Evolutionary conservation across 2,888 invertebrate species (phyloP).

Genomic region (Galerucella calmariensis): DNA sequence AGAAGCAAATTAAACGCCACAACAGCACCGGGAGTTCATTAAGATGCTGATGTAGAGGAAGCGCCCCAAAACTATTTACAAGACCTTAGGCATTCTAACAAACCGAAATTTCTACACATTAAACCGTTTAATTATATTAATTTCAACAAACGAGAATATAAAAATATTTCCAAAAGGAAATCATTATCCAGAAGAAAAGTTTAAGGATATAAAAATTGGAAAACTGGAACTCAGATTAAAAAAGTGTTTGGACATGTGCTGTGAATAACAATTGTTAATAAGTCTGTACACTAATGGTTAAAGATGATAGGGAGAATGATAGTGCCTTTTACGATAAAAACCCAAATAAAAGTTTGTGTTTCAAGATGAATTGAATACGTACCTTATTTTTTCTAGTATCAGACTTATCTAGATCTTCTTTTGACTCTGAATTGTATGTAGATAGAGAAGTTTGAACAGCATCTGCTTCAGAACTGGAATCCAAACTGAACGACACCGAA

Average conservation of each 20-base stretch:
- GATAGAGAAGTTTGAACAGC: constrained; percentile 56
- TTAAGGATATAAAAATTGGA: no score
- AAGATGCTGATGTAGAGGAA: neutral
- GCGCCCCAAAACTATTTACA: neutral
- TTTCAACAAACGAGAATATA: no score
- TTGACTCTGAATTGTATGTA: constrained; percentile 60
- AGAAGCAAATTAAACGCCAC: neutral
- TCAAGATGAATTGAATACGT: neutral
- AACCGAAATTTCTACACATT: neutral
- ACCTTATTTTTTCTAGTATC: constrained; percentile 82
- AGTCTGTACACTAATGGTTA: no score
- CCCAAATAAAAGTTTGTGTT: neutral
- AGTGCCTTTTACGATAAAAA: no score
- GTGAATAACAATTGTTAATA: no score
- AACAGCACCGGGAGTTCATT: neutral
- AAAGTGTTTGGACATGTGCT: no score
- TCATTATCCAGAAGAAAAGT: no score
- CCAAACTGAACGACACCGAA: constrained; percentile 79
- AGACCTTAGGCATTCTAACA: neutral
- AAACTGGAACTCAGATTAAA: no score
- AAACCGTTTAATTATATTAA: neutral
- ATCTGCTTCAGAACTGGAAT: constrained; percentile 70
- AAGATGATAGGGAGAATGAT: no score
- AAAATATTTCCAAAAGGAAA: no score
- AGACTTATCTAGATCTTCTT: constrained; percentile 71